These are phyloP conservation scores for Bombus sylvicola DNA, from an alignment of 1,140 invertebrate genomes.

Conservation along the genomic window DNA sequence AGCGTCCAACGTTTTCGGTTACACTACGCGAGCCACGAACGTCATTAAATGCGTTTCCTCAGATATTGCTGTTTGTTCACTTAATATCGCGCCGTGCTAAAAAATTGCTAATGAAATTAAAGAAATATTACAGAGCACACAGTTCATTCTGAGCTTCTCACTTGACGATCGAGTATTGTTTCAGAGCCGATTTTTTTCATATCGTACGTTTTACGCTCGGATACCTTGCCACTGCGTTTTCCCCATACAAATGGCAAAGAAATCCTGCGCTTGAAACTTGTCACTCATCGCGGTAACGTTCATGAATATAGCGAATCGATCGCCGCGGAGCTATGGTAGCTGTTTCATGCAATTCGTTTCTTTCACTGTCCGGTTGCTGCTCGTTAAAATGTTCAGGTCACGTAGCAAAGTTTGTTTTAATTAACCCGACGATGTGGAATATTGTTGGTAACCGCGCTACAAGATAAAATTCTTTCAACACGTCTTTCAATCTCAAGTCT, in stretches of 20 bases:
- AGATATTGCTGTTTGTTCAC: background rate
- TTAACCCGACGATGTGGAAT: background rate
- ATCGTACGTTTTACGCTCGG: no score
- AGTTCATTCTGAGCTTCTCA: no score
- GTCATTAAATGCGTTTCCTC: background rate
- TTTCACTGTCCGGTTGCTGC: background rate
- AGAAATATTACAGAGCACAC: background rate
- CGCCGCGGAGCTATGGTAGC: no score
- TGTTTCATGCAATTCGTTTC: background rate
- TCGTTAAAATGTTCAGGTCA: conserved; percentile 28
- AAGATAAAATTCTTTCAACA: background rate
- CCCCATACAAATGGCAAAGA: no score
- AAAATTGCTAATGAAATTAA: background rate
- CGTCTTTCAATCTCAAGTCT: background rate
- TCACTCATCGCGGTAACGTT: background rate
- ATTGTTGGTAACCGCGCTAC: background rate
- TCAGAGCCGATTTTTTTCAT: background rate
- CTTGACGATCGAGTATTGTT: no score
- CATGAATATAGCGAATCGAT: background rate
- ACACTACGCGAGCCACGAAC: no score
- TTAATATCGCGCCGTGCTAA: background rate
- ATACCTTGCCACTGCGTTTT: no score
- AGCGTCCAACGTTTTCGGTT: background rate
- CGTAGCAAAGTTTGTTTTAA: conserved; percentile 12
- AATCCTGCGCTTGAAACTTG: no score